A percentile compares a stretch with the other conserved stretches of the same genome.
phyloP scores from a whole-genome alignment of 2,797 vertebrate genomes.

The Sitta carolinensis region DNA sequence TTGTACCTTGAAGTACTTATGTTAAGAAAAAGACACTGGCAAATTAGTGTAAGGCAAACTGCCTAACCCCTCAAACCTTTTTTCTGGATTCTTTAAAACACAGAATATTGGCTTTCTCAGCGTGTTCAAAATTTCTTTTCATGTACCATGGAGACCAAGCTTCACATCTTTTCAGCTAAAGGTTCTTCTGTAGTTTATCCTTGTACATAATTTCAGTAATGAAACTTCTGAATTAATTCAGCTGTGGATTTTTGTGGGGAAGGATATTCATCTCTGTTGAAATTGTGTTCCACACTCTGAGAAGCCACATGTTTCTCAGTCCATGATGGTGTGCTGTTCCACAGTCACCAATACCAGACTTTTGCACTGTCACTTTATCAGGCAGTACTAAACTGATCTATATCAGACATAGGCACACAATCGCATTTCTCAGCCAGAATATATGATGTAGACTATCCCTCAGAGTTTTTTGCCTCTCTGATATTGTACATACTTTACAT shows the following conservation, averaged over 20 bases:
- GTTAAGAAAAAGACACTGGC: background rate
- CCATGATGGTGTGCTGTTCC: background rate
- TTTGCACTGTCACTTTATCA: rapidly evolving
- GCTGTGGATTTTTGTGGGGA: background rate
- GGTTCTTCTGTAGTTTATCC: background rate
- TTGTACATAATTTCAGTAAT: background rate
- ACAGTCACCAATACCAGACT: background rate
- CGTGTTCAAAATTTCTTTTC: background rate
- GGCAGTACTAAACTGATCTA: background rate
- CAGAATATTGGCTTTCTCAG: background rate
- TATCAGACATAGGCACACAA: background rate
- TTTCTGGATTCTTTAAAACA: background rate
- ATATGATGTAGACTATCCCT: background rate
- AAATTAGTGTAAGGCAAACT: background rate
- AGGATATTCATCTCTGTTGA: background rate
- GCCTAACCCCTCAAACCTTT: background rate
- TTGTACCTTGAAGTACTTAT: background rate
- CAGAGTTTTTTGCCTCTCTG: background rate
- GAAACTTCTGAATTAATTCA: background rate
- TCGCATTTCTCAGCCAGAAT: background rate
- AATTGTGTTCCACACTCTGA: background rate
- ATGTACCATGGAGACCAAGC: background rate
- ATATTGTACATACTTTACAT: background rate
- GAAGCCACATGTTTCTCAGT: background rate
- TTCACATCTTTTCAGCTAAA: background rate